Conservation (phyloP, 2,113 vertebrate genomes). For the Malaclemys terrapin region DNA sequence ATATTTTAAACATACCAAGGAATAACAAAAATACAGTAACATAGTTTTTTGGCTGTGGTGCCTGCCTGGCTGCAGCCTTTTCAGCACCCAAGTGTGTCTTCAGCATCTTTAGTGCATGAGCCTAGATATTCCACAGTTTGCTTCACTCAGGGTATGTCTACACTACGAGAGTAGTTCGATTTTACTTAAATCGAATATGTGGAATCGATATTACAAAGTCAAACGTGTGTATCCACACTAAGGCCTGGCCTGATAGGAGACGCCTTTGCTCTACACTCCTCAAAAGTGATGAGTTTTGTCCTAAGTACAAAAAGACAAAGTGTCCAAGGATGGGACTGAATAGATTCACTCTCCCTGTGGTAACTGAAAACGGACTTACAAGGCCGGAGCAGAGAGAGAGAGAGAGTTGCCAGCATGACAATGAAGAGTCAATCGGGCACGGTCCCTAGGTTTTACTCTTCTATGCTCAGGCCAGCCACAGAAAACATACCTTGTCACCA, state of each 20-base stretch:
- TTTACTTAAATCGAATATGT: too few species aligned
- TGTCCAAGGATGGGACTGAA: background rate
- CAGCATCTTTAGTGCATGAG: background rate
- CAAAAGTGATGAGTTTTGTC: background rate
- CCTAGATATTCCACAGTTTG: background rate
- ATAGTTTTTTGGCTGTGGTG: background rate
- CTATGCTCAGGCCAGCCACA: too few species aligned
- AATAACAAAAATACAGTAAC: background rate
- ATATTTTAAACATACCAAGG: background rate
- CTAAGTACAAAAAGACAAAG: background rate
- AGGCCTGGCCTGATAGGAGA: background rate
- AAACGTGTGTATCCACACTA: too few species aligned
- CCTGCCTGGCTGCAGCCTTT: background rate
- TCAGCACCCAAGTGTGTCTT: background rate
- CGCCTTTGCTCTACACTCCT: background rate
- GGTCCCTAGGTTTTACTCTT: too few species aligned
- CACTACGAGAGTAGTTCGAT: too few species aligned
- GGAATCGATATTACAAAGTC: too few species aligned
- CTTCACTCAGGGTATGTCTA: background rate
- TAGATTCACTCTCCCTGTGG: background rate
- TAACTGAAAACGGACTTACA: background rate
- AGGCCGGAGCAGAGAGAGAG: background rate
- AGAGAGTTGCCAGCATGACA: background rate
- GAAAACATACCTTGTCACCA: too few species aligned
- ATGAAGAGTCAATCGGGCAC: background rate